Conservation (phyloP, 1,140 invertebrate genomes). For the Sarcophaga bullata region DNA sequence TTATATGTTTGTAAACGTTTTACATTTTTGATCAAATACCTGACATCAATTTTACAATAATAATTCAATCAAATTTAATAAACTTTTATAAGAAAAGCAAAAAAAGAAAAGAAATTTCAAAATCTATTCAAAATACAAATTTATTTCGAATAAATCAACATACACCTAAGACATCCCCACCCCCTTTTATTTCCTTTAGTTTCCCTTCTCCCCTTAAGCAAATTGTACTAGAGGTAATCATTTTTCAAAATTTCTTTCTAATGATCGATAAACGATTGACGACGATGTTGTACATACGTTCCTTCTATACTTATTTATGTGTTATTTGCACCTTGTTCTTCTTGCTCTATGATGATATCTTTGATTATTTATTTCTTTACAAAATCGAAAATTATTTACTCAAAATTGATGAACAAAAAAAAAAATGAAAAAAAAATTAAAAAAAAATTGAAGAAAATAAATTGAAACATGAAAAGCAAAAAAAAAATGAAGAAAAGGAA, state of each 20-base stretch:
- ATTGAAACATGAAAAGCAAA: background rate
- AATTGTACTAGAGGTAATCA: background rate
- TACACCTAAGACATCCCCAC: too few relatives aligned
- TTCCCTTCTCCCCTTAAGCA: background rate
- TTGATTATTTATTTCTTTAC: background rate
- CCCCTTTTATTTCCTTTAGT: too few relatives aligned
- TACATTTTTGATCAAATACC: background rate
- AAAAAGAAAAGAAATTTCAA: too few relatives aligned
- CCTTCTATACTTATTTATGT: background rate
- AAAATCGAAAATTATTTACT: background rate
- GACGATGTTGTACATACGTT: background rate
- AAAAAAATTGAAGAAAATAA: background rate
- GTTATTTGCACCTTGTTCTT: constrained; percentile 23
- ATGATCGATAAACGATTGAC: constrained; percentile 26
- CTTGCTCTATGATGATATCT: background rate
- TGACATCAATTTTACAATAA: constrained; percentile 4
- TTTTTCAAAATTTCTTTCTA: background rate
- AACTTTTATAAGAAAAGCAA: background rate
- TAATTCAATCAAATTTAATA: constrained; percentile 1
- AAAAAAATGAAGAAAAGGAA: background rate
- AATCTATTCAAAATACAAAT: too few relatives aligned
- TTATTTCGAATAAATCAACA: too few relatives aligned
- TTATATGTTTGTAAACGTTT: too few relatives aligned
- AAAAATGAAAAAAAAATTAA: background rate
- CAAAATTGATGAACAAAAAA: background rate